These are phyloP conservation scores for Cydia fagiglandana DNA, from an alignment of 1,140 invertebrate genomes.

Conservation along the genomic window DNA sequence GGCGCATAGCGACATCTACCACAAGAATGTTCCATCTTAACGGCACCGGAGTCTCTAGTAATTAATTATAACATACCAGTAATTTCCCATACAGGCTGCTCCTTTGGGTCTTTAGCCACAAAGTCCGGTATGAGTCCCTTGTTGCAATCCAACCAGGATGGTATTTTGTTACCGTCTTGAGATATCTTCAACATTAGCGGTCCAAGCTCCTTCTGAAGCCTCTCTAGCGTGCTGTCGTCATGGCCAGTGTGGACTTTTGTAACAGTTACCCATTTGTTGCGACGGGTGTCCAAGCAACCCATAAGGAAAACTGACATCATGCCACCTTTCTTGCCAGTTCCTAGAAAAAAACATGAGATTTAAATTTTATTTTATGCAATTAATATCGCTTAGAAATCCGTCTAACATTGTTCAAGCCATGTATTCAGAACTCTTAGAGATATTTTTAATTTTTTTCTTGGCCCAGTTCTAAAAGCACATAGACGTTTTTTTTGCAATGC, in stretches of 20 bases:
- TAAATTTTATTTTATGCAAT: conserved; percentile 17
- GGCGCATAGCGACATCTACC: too few species aligned
- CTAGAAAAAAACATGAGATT: conserved; percentile 52
- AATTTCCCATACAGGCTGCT: conserved; percentile 96
- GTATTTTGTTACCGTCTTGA: conserved; percentile 83
- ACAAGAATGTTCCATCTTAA: too few species aligned
- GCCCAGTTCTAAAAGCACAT: too few species aligned
- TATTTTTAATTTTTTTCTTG: too few species aligned
- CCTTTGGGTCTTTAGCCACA: conserved; percentile 89
- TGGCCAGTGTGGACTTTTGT: conserved; percentile 93
- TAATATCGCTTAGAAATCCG: too few species aligned
- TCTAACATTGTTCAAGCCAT: too few species aligned
- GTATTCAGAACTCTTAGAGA: too few species aligned
- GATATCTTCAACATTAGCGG: conserved; percentile 88
- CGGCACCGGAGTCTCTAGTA: not conserved
- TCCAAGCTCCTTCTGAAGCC: conserved; percentile 86
- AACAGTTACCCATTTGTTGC: conserved; percentile 90
- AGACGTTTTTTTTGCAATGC: too few species aligned
- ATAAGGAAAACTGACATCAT: conserved; percentile 96
- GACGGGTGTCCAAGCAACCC: conserved; percentile 89
- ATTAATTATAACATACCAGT: conserved; percentile 78
- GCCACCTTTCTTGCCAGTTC: conserved; percentile 94
- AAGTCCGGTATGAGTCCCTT: conserved; percentile 94
- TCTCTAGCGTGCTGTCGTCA: conserved; percentile 90
- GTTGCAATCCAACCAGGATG: conserved; percentile 90